Evolutionary conservation across 1,140 invertebrate genomes (phyloP).

Genomic region (silkworm (Bombyx mori)): DNA sequence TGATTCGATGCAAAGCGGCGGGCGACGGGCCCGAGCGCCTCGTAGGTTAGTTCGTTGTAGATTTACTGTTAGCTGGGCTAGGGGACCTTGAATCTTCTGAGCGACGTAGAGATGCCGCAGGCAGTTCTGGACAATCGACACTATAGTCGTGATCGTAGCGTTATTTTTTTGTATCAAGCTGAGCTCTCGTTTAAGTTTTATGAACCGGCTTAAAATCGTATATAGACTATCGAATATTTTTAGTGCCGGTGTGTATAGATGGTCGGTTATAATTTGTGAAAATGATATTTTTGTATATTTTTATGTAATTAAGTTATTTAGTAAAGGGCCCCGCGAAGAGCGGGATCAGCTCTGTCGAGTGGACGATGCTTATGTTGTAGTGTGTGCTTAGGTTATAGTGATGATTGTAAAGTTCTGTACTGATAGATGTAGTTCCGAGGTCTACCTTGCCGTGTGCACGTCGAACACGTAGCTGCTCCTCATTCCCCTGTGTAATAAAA

Average conservation of each 20-base stretch:
- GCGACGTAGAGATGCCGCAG: conserved; percentile 57
- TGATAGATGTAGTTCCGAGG: conserved; percentile 60
- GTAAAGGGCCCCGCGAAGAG: conserved; percentile 37
- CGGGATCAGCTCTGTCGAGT: conserved; percentile 41
- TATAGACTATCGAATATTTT: conserved; percentile 65
- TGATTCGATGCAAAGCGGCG: conserved; percentile 54
- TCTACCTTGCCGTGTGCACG: conserved; percentile 64
- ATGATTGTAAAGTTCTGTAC: conserved; percentile 69
- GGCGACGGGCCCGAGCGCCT: conserved; percentile 33
- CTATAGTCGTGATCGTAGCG: conserved; percentile 65
- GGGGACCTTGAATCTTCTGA: conserved; percentile 68
- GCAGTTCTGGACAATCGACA: conserved; percentile 69
- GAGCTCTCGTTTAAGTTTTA: conserved; percentile 65
- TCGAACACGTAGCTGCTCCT: conserved; percentile 66
- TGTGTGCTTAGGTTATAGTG: conserved; percentile 50
- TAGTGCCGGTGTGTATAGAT: conserved; percentile 67
- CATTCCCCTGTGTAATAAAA: conserved; percentile 68
- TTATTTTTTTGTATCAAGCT: conserved; percentile 63
- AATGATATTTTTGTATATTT: conserved; percentile 71
- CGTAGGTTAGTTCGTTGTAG: conserved; percentile 63
- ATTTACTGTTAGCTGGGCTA: conserved; percentile 68
- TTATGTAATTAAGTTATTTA: conserved; percentile 69
- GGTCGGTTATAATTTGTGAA: conserved; percentile 65
- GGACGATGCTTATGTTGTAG: conserved; percentile 53
- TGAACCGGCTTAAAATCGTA: conserved; percentile 62